phyloP scores from a whole-genome alignment of 1,140 invertebrate species.

The Rhopalosiphum maidis region DNA sequence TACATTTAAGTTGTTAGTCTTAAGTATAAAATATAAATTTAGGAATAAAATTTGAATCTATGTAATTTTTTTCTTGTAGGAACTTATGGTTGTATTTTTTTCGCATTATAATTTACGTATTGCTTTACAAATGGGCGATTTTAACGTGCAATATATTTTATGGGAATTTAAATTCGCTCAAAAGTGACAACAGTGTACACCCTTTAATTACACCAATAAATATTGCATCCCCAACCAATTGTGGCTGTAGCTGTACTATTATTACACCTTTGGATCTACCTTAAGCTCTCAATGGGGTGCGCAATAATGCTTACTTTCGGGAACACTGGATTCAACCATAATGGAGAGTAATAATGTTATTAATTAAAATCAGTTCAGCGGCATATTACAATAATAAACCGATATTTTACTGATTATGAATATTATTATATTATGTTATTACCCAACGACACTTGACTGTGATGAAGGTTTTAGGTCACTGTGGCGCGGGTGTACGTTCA shows the following conservation, averaged over 20 bases:
- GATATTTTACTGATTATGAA: not conserved
- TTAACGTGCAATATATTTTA: too few relatives aligned
- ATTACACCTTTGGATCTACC: not conserved
- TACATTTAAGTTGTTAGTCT: too few relatives aligned
- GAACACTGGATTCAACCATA: not conserved
- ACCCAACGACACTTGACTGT: not conserved
- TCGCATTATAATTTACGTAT: too few relatives aligned
- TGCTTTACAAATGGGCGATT: too few relatives aligned
- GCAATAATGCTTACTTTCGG: not conserved
- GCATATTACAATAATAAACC: not conserved
- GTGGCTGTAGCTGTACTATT: too few relatives aligned
- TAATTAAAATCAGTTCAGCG: not conserved
- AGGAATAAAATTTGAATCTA: too few relatives aligned
- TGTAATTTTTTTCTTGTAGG: too few relatives aligned
- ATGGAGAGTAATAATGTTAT: not conserved
- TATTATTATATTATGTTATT: not conserved
- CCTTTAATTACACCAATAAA: not conserved
- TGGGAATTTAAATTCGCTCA: too few relatives aligned
- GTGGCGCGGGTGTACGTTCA: not conserved
- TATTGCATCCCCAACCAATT: not conserved
- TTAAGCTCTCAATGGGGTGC: too few relatives aligned
- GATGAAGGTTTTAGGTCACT: not conserved
- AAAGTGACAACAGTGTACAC: not conserved
- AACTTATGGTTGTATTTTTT: too few relatives aligned
- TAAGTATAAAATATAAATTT: too few relatives aligned